Evolutionary conservation across 2,888 invertebrate species (phyloP).

Genomic region (Ophion ventricosus): DNA sequence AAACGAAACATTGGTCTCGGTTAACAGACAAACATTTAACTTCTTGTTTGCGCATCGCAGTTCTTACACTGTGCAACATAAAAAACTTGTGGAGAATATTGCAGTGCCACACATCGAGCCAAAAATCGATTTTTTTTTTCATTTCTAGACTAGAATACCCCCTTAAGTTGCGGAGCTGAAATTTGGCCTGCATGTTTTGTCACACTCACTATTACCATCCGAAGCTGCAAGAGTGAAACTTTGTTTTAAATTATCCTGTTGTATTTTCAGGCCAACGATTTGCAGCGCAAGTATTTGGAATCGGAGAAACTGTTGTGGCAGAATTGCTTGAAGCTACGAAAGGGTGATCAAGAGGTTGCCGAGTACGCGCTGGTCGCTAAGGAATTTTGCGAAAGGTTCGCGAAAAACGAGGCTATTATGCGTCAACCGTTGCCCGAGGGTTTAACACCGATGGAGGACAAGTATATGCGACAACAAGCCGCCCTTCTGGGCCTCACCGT

Average conservation of each 20-base stretch:
- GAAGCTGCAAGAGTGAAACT: neutral
- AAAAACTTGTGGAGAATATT: too few species aligned
- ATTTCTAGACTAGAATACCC: too few species aligned
- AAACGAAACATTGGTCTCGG: too few species aligned
- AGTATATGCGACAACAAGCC: slow-evolving; percentile 84
- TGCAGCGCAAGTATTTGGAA: slow-evolving; percentile 78
- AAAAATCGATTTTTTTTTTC: too few species aligned
- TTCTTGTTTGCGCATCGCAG: too few species aligned
- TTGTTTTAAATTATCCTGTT: neutral
- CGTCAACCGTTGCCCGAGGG: slow-evolving; percentile 84
- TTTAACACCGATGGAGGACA: slow-evolving; percentile 83
- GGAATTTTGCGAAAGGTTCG: slow-evolving; percentile 84
- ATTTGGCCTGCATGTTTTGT: too few species aligned
- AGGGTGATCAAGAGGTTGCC: slow-evolving; percentile 37
- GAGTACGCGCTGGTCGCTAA: slow-evolving; percentile 82
- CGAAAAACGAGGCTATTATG: slow-evolving; percentile 82
- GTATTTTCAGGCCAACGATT: slow-evolving; percentile 71
- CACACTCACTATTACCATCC: too few species aligned
- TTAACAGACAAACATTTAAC: too few species aligned
- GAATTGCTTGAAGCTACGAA: slow-evolving; percentile 75
- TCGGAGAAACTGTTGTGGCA: slow-evolving; percentile 81
- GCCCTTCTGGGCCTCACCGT: slow-evolving; percentile 84
- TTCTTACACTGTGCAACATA: too few species aligned
- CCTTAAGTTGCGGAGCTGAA: too few species aligned
- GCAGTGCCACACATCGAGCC: too few species aligned